A percentile compares a stretch with the other conserved stretches of the same genome.
These are phyloP conservation scores for Mythimna albipuncta DNA, from an alignment of 2,888 invertebrate species.

Conservation along the genomic window DNA sequence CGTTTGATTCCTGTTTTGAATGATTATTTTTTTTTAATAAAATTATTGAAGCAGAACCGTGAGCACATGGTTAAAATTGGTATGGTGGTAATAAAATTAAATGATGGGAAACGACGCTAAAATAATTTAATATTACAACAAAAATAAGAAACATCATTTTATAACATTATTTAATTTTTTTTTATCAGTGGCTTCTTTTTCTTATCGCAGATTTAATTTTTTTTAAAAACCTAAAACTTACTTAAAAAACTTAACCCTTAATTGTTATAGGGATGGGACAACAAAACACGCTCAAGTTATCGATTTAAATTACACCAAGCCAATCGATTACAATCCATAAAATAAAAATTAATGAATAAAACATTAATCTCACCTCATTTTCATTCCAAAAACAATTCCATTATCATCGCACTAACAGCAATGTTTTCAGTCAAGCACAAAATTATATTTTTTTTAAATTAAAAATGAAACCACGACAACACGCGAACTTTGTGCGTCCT, in stretches of 20 bases:
- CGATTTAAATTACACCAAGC: conserved; percentile 38
- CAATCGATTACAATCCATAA: conserved; percentile 27
- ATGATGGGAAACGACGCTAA: background rate
- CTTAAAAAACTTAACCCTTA: background rate
- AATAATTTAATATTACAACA: background rate
- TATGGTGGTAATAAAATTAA: background rate
- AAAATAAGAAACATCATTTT: background rate
- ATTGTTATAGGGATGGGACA: conserved; percentile 9
- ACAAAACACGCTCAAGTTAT: conserved; percentile 24
- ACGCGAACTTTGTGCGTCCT: conserved; percentile 65
- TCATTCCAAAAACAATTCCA: conserved; percentile 71
- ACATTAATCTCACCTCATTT: conserved; percentile 73
- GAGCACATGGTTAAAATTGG: background rate
- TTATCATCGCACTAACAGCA: conserved; percentile 61
- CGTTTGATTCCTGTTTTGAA: background rate
- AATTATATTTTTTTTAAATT: conserved; percentile 46
- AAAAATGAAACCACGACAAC: conserved; percentile 74
- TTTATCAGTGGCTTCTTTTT: too few relatives aligned
- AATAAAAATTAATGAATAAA: conserved; percentile 47
- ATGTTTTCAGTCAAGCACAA: conserved; percentile 65
- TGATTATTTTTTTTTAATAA: background rate
- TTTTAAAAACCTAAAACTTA: background rate
- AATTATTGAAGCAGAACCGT: background rate
- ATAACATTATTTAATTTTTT: too few relatives aligned
- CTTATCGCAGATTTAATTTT: too few relatives aligned